Conservation (phyloP, 2,797 vertebrate species). For the Nyctalus aviator region DNA sequence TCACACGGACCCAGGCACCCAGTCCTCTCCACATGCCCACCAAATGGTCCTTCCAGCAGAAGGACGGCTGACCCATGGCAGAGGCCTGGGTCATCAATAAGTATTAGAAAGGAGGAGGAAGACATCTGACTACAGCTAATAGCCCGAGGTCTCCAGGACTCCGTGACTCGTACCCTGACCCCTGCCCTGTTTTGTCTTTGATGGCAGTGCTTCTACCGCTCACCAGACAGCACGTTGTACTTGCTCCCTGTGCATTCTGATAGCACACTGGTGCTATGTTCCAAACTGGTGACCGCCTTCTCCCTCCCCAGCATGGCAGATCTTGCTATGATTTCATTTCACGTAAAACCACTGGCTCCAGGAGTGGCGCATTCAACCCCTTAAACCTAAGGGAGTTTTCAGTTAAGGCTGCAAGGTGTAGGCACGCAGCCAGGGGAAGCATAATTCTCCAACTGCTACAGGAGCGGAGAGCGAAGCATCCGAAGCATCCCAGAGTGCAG, state of each 20-base stretch:
- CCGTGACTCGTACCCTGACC: background rate
- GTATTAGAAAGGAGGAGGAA: too few relatives aligned
- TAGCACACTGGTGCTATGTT: background rate
- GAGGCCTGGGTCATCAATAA: slow-evolving; percentile 9
- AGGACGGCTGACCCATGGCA: background rate
- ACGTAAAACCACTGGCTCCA: background rate
- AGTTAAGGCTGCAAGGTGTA: background rate
- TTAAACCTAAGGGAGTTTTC: background rate
- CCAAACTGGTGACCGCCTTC: background rate
- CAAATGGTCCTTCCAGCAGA: background rate
- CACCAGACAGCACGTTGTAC: background rate
- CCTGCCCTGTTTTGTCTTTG: background rate
- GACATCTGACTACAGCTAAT: background rate
- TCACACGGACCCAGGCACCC: background rate
- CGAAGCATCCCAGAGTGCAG: background rate
- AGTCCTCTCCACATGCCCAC: background rate
- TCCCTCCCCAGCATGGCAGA: background rate
- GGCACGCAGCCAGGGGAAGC: background rate
- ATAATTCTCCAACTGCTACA: background rate
- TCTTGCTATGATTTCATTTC: slow-evolving; percentile 21
- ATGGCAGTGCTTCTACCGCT: background rate
- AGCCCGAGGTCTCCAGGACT: background rate
- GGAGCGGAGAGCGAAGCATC: background rate
- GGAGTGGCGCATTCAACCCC: background rate
- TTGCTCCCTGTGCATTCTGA: background rate